Evolutionary conservation across 1,140 invertebrate species (phyloP), one percentile per base, ranked within the genome.

Genomic region (Notospermus geniculatus): DNA sequence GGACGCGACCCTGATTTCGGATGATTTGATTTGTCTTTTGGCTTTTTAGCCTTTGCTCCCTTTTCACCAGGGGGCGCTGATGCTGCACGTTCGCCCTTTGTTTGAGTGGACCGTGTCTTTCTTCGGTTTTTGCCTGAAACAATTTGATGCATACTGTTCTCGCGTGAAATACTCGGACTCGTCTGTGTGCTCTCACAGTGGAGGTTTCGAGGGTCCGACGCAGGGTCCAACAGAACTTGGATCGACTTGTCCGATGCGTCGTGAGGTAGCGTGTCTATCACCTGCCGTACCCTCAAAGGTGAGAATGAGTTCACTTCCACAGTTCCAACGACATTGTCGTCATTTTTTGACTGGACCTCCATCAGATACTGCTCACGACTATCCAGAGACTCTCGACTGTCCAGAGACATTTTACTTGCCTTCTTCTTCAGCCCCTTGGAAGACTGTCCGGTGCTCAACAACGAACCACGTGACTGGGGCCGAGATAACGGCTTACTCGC

Each of bases 71-170:
- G 46, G 4, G 46, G 46, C n/a, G 25, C n/a, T 4, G 46, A 50
- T 23, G 25, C 46, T 50, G n/a, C 46, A 5, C 46, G n/a, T 19
- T 27, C 46, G 9, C 19, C n/a, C 25, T 50, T 50, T 9, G 46
- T 50, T 50, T 50, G 46, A n/a, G 46, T n/a, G 5, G 46, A 50
- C 25, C 46, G 46, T 27, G 46, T n/a, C 25, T 50, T 50, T 50
- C 19, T 50, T 50, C 25, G n/a, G n/a, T n/a, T n/a, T 23, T 50
- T 50, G 46, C 46, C 25, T 50, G n/a, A 5, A 50, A 9, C 5
- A 4, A 23, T 7, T 9, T 23, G 25, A n/a, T 50, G 32, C 32
- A 36, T 36, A n/a, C 46, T 50, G 46, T 19, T 27, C n/a, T 50
- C 46, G 5, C 46, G 5, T 4, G 46, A 50, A 7, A 50, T 50